A percentile compares a stretch with the other conserved stretches of the same genome.
Evolutionary conservation across 2,888 invertebrate genomes (phyloP).

Genomic region (Temnothorax rugatulus): DNA sequence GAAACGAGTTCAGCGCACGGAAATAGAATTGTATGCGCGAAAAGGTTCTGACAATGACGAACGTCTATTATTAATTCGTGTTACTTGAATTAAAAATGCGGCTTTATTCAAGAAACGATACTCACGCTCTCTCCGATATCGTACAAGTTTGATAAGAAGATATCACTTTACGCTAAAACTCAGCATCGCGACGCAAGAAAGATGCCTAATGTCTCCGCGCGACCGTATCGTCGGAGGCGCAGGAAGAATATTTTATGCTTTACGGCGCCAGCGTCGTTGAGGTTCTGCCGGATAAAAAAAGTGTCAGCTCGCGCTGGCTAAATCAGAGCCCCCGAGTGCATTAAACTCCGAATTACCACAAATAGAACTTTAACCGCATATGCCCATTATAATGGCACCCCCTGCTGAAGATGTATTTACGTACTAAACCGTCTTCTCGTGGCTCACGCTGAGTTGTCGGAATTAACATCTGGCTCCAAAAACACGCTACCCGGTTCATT

Average conservation of each 20-base stretch:
- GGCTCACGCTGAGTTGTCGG: slow-evolving; percentile 84
- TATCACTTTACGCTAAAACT: not conserved
- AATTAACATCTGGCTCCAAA: slow-evolving; percentile 84
- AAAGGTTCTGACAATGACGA: slow-evolving; percentile 24
- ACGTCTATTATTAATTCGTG: slow-evolving; percentile 47
- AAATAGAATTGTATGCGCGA: slow-evolving; percentile 36
- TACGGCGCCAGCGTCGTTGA: slow-evolving; percentile 78
- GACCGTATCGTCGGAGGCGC: slow-evolving; percentile 63
- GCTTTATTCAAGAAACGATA: slow-evolving; percentile 13
- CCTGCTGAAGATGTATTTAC: slow-evolving; percentile 86
- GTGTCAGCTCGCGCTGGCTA: slow-evolving; percentile 78
- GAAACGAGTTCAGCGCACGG: slow-evolving; percentile 50
- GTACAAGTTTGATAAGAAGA: not conserved
- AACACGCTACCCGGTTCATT: slow-evolving; percentile 73
- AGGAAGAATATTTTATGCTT: slow-evolving; percentile 84
- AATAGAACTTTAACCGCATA: slow-evolving; percentile 86
- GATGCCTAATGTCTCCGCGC: slow-evolving; percentile 11
- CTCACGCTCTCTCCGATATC: not conserved
- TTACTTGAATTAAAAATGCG: slow-evolving; percentile 16
- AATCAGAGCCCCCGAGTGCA: slow-evolving; percentile 84
- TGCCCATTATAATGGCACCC: slow-evolving; percentile 85
- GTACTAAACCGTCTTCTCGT: slow-evolving; percentile 83
- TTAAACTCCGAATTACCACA: slow-evolving; percentile 86
- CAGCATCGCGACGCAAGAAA: not conserved
- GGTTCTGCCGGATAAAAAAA: slow-evolving; percentile 74